Evolutionary conservation across 2,888 invertebrate species (phyloP).

Genomic region (Hetaerina titia): DNA sequence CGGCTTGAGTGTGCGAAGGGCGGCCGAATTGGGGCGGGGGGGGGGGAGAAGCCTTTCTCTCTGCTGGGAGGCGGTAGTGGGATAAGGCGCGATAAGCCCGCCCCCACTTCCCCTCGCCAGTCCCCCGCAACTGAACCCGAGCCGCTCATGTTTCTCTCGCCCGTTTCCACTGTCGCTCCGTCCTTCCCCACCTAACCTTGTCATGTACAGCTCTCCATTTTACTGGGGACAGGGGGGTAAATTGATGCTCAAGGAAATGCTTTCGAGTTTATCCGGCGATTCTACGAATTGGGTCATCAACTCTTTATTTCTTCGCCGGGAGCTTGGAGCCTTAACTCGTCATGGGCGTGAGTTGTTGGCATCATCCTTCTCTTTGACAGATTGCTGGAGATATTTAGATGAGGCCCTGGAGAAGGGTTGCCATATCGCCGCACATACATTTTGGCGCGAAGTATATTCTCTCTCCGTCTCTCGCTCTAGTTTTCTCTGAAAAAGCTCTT

Average conservation of each 20-base stretch:
- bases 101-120: neutral
- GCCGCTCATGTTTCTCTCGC: neutral
- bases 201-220: slow-evolving; percentile 57
- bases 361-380: slow-evolving; percentile 22
- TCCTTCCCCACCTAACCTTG: slow-evolving; percentile 25
- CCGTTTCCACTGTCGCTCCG: neutral
- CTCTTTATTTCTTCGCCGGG: slow-evolving; percentile 25
- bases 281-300: slow-evolving; percentile 64
- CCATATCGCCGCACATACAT: neutral
- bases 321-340: neutral
- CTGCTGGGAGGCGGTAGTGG: neutral
- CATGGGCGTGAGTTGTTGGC: slow-evolving; percentile 26
- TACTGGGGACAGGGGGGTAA: slow-evolving; percentile 19
- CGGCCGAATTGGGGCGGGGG: neutral
- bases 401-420: neutral
- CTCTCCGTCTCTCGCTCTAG: neutral
- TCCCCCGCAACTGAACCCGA: neutral
- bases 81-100: slow-evolving; percentile 41
- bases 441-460: neutral
- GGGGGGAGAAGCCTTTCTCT: neutral
- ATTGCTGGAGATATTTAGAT: slow-evolving; percentile 20
- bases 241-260: slow-evolving; percentile 65
- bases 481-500: no score
- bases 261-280: slow-evolving; percentile 55
- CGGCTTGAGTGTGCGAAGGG: neutral